Evolutionary conservation across 2,113 vertebrate genomes (phyloP).

Genomic region (Syrmaticus mikado): DNA sequence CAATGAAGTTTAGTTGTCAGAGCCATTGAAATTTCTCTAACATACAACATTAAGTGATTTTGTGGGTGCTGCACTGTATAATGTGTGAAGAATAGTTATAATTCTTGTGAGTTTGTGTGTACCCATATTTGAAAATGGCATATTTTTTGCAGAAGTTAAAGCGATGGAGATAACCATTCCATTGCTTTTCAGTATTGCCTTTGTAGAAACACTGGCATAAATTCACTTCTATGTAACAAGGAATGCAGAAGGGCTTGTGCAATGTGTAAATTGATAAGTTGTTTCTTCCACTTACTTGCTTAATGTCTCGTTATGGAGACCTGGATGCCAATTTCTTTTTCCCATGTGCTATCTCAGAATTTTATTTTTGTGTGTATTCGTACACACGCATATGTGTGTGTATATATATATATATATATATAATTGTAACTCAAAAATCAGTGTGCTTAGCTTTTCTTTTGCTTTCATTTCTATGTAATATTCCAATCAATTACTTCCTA

Average conservation of each 20-base stretch:
- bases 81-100: background rate
- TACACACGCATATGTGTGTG: too few species aligned
- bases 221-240: background rate
- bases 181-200: background rate
- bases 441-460: background rate
- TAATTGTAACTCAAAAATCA: background rate
- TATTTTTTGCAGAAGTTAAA: background rate
- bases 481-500: background rate
- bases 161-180: background rate
- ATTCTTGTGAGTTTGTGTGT: background rate
- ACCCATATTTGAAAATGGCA: background rate
- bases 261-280: background rate
- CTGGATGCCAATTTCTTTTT: background rate
- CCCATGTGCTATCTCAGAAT: background rate
- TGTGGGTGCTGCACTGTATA: background rate
- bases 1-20: background rate
- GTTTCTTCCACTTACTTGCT: background rate
- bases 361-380: background rate
- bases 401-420: too few species aligned
- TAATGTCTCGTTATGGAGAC: background rate
- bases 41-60: background rate
- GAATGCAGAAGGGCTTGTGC: background rate
- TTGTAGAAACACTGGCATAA: background rate
- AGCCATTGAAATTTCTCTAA: background rate
- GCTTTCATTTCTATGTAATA: background rate